Evolutionary conservation across 2,113 vertebrate genomes (phyloP).

Genomic region (Coryphaenoides rupestris): DNA sequence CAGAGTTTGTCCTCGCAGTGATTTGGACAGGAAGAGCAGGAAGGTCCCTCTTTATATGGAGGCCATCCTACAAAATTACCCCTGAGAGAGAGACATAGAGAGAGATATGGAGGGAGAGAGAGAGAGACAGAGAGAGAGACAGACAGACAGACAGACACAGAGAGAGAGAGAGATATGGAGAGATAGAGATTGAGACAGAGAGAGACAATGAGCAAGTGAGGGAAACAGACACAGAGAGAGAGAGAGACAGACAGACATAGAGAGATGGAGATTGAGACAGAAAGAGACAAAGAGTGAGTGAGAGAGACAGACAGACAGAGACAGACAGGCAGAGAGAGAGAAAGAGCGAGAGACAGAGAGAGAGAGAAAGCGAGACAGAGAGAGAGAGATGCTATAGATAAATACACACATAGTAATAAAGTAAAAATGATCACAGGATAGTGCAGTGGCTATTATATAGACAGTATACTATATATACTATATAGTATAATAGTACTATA

Average conservation of each 20-base stretch:
- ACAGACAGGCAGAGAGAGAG: neutral
- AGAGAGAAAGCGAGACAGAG: too few species aligned
- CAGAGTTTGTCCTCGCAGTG: slow-evolving; percentile 63
- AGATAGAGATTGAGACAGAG: too few species aligned
- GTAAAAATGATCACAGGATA: too few species aligned
- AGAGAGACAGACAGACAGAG: slow-evolving; percentile 15
- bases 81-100: slow-evolving; percentile 38
- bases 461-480: too few species aligned
- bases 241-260: slow-evolving; percentile 11
- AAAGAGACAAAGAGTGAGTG: neutral
- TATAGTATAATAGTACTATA: too few species aligned
- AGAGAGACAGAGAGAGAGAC: neutral
- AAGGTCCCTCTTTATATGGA: slow-evolving; percentile 50
- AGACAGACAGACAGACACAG: too few species aligned
- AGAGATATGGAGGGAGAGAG: neutral
- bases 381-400: too few species aligned
- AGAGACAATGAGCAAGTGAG: too few species aligned
- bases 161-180: too few species aligned
- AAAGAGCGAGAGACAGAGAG: neutral
- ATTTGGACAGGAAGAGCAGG: slow-evolving; percentile 56
- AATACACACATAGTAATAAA: too few species aligned
- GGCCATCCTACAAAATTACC: slow-evolving; percentile 54
- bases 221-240: too few species aligned
- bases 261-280: neutral
- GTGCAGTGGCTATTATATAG: too few species aligned